phyloP scores from a whole-genome alignment of 2,888 invertebrate genomes.

The Spialia ferax region DNA sequence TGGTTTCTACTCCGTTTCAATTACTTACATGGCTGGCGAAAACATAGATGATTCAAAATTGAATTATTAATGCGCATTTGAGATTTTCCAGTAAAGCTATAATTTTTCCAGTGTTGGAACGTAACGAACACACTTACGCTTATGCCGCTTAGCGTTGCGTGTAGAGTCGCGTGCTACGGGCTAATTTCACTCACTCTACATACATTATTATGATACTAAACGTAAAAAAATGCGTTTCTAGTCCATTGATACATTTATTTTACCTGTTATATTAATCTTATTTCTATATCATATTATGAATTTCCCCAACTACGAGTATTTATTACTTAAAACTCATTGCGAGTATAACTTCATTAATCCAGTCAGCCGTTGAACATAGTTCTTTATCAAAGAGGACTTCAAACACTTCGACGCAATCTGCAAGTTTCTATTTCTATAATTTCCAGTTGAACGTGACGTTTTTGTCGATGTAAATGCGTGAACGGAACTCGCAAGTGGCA shows the following conservation, averaged over 20 bases:
- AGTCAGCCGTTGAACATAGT: neutral
- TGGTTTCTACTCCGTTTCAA: conserved; percentile 18
- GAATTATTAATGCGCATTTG: conserved; percentile 69
- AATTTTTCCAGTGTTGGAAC: conserved; percentile 57
- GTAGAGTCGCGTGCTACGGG: conserved; percentile 69
- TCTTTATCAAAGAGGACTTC: conserved; percentile 11
- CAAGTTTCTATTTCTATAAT: conserved; percentile 56
- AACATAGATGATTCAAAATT: conserved; percentile 74
- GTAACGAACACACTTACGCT: conserved; percentile 68
- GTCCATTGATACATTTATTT: conserved; percentile 6
- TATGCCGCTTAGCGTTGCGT: conserved; percentile 72
- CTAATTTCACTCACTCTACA: conserved; percentile 69
- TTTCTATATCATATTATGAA: neutral
- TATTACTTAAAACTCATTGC: neutral
- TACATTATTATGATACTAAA: conserved; percentile 21
- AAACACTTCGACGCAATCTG: conserved; percentile 44
- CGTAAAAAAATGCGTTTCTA: conserved; percentile 13
- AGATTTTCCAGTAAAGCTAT: conserved; percentile 72
- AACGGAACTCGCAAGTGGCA: conserved; percentile 55
- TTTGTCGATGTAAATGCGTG: conserved; percentile 52
- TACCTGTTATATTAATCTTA: neutral
- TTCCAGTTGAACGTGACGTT: conserved; percentile 53
- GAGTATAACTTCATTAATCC: neutral
- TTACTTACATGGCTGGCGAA: conserved; percentile 67
- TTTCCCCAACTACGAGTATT: neutral